Evolutionary conservation across 1,140 invertebrate species (phyloP), one percentile per base, ranked within the genome.

Genomic region (Planococcus citri): DNA sequence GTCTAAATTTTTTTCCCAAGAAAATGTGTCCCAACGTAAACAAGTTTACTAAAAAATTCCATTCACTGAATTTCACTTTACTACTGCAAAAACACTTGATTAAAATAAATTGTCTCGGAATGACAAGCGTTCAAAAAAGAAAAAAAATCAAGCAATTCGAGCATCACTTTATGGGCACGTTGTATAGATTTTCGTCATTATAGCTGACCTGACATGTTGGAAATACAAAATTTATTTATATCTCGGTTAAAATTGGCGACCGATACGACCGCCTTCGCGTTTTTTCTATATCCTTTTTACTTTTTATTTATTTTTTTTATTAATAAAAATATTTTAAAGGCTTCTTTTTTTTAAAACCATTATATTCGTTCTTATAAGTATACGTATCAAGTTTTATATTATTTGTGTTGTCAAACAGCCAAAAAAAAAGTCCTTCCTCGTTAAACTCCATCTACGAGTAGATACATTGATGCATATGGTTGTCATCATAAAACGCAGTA

Each of bases 211-310:
- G 41, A 51, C 41, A 20, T n/a, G 41, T 51, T 14, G 17, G 17
- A 51, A 51, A 51, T 51, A n/a, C n/a, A n/a, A n/a, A n/a, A 9
- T 51, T 51, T 51, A 51, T 51, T 51, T 51, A 51, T 51, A 51
- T 51, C 41, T 51, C n/a, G 12, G 41, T 17, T 17, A 20, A 17
- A 51, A 51, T 51, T 51, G 41, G 41, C 41, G 41, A 51, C 41
- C 41, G 17, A 51, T 51, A 9, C 10, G 17, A 20, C n/a, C n/a
- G 41, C 41, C n/a, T 51, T 51, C 41, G 41, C 41, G n/a, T 51
- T 51, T 51, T 51, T 33, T 33, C n/a, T n/a, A n/a, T n/a, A n/a
- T n/a, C n/a, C n/a, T n/a, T 33, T 33, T 33, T 33, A 33, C 12
- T 33, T 33, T 33, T 33, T 12, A 3, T 12, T 33, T 12, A 3